These are phyloP conservation scores for Agrypnia vestita DNA, from an alignment of 1,140 invertebrate species.

Conservation along the genomic window DNA sequence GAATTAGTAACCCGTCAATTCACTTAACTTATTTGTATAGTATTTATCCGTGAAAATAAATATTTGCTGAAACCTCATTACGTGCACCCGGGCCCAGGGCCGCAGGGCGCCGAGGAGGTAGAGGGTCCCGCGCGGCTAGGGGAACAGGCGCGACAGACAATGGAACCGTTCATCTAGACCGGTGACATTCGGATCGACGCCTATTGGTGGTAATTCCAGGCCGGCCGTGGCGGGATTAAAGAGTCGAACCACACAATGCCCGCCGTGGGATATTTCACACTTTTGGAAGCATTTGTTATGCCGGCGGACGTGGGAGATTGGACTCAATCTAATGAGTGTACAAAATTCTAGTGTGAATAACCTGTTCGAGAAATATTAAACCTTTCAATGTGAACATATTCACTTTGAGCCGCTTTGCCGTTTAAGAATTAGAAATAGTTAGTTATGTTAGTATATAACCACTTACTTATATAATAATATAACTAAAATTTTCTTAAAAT, in stretches of 20 bases:
- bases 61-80: background rate
- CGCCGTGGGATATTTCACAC: constrained; percentile 44
- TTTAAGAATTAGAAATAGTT: too few species aligned
- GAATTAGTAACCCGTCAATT: too few species aligned
- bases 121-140: background rate
- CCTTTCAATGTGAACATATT: background rate
- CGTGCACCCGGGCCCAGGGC: background rate
- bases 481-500: too few species aligned
- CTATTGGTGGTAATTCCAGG: constrained; percentile 43
- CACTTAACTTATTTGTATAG: too few species aligned
- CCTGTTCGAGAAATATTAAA: background rate
- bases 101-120: background rate
- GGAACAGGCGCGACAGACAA: constrained; percentile 42
- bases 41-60: too few species aligned
- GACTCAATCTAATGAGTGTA: constrained; percentile 11
- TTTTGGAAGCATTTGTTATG: background rate
- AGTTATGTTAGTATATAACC: too few species aligned
- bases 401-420: background rate
- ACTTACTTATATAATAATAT: too few species aligned
- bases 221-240: constrained; percentile 37
- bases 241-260: constrained; percentile 28
- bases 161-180: constrained; percentile 56
- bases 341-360: constrained; percentile 14
- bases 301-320: background rate
- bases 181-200: constrained; percentile 55